Conservation (phyloP, 2,797 vertebrate species). For the Gambusia yucatana region DNA sequence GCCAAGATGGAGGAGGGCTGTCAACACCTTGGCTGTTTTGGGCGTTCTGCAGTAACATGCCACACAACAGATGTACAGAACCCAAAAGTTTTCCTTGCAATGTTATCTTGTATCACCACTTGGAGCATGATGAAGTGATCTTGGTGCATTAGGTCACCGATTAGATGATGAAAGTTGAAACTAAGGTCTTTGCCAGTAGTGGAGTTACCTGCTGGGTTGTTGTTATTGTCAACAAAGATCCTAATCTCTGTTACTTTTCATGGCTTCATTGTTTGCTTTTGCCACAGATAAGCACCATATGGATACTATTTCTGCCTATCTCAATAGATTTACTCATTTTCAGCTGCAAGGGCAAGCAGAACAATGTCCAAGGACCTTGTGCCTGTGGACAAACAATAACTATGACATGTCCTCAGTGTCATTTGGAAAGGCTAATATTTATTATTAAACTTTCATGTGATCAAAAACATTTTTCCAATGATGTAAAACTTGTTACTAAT, state of each 20-base stretch:
- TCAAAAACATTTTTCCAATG: conserved; percentile 6
- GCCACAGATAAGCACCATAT: conserved; percentile 60
- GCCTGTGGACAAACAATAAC: conserved; percentile 9
- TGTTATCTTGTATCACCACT: conserved; percentile 31
- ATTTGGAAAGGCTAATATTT: conserved; percentile 3
- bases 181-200: conserved; percentile 26
- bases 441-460: conserved; percentile 9
- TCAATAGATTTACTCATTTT: conserved; percentile 41
- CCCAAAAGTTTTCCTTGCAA: conserved; percentile 21
- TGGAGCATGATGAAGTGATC: conserved; percentile 7
- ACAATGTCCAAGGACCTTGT: conserved; percentile 18
- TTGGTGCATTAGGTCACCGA: conserved; percentile 10
- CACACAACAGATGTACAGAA: conserved; percentile 23
- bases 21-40: conserved; percentile 51
- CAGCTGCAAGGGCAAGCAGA: conserved; percentile 29
- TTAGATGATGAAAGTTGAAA: conserved; percentile 33
- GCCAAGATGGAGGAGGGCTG: conserved; percentile 42
- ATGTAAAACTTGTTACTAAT: not conserved
- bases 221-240: conserved; percentile 48
- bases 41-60: not conserved
- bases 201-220: conserved; percentile 25
- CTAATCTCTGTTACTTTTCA: conserved; percentile 29
- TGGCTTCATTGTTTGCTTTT: conserved; percentile 42
- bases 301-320: conserved; percentile 55
- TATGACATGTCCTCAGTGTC: conserved; percentile 7